Evolutionary conservation across 2,797 vertebrate genomes (phyloP).

Genomic region (Fundulus diaphanus): DNA sequence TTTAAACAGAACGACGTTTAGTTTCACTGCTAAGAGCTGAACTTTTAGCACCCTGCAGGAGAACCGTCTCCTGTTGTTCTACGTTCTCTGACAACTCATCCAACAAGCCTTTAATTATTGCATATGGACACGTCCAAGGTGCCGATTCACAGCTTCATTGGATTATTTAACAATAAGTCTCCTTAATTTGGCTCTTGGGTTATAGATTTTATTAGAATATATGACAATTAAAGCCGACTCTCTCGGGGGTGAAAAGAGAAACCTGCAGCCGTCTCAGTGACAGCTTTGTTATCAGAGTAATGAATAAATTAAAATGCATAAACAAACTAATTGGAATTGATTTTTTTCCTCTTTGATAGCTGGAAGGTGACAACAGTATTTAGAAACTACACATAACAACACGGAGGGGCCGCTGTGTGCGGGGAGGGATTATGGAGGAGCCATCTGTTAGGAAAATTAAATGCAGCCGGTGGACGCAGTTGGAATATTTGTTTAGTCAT

Average conservation of each 20-base stretch:
- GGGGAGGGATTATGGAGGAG: neutral
- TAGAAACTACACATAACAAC: neutral
- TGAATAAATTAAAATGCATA: constrained; percentile 9
- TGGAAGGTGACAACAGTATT: neutral
- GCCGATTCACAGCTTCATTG: neutral
- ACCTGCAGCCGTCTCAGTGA: neutral
- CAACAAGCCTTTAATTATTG: neutral
- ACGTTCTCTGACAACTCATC: neutral
- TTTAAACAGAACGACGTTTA: neutral
- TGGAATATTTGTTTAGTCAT: neutral
- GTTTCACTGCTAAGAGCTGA: neutral
- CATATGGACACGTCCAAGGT: neutral
- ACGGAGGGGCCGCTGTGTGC: neutral
- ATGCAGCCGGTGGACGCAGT: neutral
- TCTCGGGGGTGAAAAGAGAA: neutral
- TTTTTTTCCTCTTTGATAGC: neutral
- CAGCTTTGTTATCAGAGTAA: neutral
- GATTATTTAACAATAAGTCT: neutral
- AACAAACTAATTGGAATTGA: constrained; percentile 9
- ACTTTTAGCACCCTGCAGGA: neutral
- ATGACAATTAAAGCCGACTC: neutral
- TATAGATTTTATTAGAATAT: neutral
- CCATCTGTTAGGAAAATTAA: constrained; percentile 3
- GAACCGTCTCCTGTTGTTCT: neutral
- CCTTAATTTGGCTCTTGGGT: neutral